A percentile compares a stretch with the other conserved stretches of the same genome.
These are phyloP conservation scores for Grammomys surdaster DNA, from an alignment of 2,113 vertebrate genomes.

Conservation along the genomic window DNA sequence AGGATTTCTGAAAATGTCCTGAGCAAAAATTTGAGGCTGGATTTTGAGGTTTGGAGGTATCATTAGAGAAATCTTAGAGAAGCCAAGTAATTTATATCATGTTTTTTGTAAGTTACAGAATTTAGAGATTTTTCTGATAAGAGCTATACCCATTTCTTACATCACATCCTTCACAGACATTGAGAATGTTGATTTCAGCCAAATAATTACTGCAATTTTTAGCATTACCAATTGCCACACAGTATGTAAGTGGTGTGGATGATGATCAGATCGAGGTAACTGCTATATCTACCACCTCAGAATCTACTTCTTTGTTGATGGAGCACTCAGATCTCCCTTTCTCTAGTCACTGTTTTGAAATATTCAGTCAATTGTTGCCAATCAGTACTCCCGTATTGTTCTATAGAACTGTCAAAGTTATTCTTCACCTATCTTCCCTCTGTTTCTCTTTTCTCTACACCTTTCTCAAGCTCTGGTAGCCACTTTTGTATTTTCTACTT, in stretches of 20 bases:
- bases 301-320: background rate
- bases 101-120: slow-evolving; percentile 35
- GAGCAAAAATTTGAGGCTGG: slow-evolving; percentile 16
- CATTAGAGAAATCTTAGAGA: slow-evolving; percentile 31
- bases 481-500: background rate
- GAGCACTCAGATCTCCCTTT: background rate
- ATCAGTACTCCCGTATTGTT: background rate
- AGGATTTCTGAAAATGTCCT: slow-evolving; percentile 9
- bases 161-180: background rate
- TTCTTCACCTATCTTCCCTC: background rate
- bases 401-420: background rate
- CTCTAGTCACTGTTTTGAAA: background rate
- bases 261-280: background rate
- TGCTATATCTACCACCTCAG: background rate
- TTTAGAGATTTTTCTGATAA: slow-evolving; percentile 49
- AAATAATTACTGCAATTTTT: background rate
- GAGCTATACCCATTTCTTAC: slow-evolving; percentile 4
- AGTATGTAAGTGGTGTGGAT: background rate
- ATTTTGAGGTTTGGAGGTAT: slow-evolving; percentile 2
- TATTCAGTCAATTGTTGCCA: background rate
- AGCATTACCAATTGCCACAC: background rate
- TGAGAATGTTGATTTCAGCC: slow-evolving; percentile 4
- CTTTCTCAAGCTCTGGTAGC: background rate
- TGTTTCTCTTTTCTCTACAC: background rate
- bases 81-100: background rate